Evolutionary conservation across 2,113 vertebrate species (phyloP).

Genomic region (Clarias magur): DNA sequence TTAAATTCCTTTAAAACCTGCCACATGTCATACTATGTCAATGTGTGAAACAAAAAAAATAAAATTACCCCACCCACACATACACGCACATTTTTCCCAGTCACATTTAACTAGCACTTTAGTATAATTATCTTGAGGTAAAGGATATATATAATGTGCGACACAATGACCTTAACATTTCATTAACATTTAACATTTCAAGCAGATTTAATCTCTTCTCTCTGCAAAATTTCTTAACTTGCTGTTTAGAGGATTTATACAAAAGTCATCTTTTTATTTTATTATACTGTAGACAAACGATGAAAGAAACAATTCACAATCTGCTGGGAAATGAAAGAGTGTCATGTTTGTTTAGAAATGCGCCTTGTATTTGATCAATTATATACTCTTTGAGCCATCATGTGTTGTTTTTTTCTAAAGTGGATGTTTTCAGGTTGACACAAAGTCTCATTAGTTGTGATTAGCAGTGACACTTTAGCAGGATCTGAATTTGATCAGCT

Average conservation of each 20-base stretch:
- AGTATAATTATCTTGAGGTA: background rate
- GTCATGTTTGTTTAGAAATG: background rate
- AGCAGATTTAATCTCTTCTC: background rate
- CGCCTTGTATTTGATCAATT: conserved; percentile 47
- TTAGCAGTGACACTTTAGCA: conserved; percentile 55
- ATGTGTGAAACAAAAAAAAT: background rate
- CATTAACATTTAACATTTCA: background rate
- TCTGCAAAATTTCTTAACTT: background rate
- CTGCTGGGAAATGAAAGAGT: background rate
- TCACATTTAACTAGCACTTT: background rate
- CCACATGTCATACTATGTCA: background rate
- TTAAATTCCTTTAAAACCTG: background rate
- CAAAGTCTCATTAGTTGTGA: conserved; percentile 55
- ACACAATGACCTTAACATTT: too few species aligned
- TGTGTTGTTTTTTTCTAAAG: conserved; percentile 11
- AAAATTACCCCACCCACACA: too few species aligned
- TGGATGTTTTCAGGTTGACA: conserved; percentile 50
- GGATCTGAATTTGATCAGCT: conserved; percentile 53
- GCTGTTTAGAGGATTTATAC: background rate
- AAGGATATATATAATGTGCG: too few species aligned
- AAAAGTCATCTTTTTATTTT: background rate
- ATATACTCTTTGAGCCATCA: conserved; percentile 44
- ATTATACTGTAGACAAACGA: background rate
- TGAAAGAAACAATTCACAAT: background rate
- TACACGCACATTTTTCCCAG: background rate